phyloP scores from a whole-genome alignment of 2,888 invertebrate genomes.

The Diarsia dahlii region DNA sequence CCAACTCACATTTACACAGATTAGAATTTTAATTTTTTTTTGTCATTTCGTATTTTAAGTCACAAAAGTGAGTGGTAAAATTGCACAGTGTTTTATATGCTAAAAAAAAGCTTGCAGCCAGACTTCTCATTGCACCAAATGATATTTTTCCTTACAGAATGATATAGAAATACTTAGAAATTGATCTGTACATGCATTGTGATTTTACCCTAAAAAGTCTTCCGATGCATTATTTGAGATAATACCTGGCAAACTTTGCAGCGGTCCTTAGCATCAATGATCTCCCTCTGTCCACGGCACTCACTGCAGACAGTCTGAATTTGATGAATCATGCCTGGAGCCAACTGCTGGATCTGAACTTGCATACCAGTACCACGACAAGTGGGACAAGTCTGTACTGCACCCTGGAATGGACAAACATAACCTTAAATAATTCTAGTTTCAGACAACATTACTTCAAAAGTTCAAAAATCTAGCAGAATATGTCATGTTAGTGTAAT shows the following conservation, averaged over 20 bases:
- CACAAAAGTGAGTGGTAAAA: background rate
- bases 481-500: background rate
- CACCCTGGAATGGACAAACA: conserved; percentile 87
- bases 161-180: background rate
- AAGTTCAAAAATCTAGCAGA: background rate
- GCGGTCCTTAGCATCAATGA: conserved; percentile 96
- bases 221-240: background rate
- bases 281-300: conserved; percentile 96
- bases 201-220: background rate
- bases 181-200: background rate
- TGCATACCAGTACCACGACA: conserved; percentile 97
- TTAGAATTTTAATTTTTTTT: background rate
- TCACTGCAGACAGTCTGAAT: conserved; percentile 96
- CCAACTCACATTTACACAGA: background rate
- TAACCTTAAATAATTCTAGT: background rate
- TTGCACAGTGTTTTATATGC: background rate
- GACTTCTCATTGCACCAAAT: background rate
- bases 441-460: background rate
- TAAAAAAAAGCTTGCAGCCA: background rate
- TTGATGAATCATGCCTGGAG: conserved; percentile 95
- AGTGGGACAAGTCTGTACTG: conserved; percentile 95
- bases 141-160: background rate
- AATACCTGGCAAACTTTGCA: conserved; percentile 96
- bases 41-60: background rate
- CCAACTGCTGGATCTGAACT: conserved; percentile 91